Conservation (phyloP, 2,888 invertebrate species). For the Trachelus troglodyta region DNA sequence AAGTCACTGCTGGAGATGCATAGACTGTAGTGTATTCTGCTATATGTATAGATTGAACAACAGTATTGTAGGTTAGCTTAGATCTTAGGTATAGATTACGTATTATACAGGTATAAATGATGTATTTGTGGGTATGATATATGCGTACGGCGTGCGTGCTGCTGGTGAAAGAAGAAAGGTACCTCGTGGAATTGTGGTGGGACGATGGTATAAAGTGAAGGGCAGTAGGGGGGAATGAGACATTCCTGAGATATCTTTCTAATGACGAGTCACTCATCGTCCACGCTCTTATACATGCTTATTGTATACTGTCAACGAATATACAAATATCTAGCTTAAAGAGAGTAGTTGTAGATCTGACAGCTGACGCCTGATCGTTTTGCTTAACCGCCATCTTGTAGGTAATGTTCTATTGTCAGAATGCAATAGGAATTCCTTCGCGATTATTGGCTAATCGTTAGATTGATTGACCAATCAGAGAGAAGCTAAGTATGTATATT, state of each 20-base stretch:
- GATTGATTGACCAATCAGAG: background rate
- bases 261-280: conserved; percentile 28
- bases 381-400: background rate
- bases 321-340: background rate
- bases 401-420: background rate
- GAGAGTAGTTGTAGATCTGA: background rate
- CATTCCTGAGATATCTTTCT: conserved; percentile 32
- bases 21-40: background rate
- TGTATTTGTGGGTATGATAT: background rate
- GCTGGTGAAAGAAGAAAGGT: background rate
- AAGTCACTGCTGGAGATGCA: background rate
- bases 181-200: background rate
- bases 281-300: background rate
- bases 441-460: background rate
- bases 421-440: background rate
- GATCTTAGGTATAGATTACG: background rate
- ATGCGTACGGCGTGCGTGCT: background rate
- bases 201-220: background rate
- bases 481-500: background rate
- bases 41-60: background rate
- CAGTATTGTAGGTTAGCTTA: background rate
- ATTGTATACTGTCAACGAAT: background rate
- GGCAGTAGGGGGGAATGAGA: background rate
- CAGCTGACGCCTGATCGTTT: background rate
- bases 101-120: background rate